Conservation (phyloP, 2,888 invertebrate genomes). For the Nymphalis c-album region DNA sequence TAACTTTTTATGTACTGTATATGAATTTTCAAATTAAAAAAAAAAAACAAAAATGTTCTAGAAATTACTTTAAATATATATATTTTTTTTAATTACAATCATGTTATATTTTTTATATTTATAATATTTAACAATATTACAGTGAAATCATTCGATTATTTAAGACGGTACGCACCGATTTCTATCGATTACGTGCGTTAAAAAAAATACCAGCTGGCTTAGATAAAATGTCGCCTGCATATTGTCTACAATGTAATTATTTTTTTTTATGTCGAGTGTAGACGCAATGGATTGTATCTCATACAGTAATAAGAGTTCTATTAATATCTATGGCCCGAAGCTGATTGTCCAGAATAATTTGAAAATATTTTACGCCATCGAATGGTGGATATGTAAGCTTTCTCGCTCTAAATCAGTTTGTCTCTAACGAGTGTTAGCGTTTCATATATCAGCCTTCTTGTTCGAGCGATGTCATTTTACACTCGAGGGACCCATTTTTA, state of each 20-base stretch:
- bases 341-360: too few species aligned
- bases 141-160: constrained; percentile 24
- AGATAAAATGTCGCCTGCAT: too few species aligned
- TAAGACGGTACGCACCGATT: background rate
- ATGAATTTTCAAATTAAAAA: constrained; percentile 1
- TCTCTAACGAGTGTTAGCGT: too few species aligned
- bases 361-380: too few species aligned
- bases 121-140: constrained; percentile 15
- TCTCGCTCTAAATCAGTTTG: too few species aligned
- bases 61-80: background rate
- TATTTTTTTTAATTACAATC: constrained; percentile 8
- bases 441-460: too few species aligned
- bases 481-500: too few species aligned
- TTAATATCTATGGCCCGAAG: background rate
- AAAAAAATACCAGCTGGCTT: background rate
- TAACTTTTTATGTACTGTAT: constrained; percentile 1
- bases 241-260: too few species aligned
- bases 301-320: background rate
- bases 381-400: too few species aligned
- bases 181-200: background rate
- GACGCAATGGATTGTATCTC: background rate
- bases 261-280: background rate
- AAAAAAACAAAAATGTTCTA: background rate
- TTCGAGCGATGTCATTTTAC: too few species aligned
- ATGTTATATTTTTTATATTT: background rate